These are phyloP conservation scores for Megamerina dolium DNA, from an alignment of 2,888 invertebrate species.

Conservation along the genomic window DNA sequence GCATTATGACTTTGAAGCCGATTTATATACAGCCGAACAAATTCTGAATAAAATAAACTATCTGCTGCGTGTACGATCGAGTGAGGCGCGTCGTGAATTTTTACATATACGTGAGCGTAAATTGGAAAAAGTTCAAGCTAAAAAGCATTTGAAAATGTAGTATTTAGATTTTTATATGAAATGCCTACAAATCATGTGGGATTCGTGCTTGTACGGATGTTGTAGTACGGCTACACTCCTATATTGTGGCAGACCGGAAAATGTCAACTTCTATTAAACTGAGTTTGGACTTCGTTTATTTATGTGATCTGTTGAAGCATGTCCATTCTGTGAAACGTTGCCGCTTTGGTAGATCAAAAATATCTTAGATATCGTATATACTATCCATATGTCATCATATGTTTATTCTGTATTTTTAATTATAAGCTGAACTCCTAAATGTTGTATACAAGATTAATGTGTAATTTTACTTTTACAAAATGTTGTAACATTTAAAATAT, in stretches of 20 bases:
- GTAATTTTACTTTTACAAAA: too few species aligned
- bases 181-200: conserved; percentile 15
- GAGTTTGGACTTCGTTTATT: too few species aligned
- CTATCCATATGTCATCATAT: too few species aligned
- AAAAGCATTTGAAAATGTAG: conserved; percentile 42
- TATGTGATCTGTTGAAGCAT: too few species aligned
- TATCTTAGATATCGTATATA: too few species aligned
- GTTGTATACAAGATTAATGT: too few species aligned
- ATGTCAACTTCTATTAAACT: background rate
- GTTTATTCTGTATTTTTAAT: too few species aligned
- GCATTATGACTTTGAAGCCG: conserved; percentile 83
- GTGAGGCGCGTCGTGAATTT: conserved; percentile 75
- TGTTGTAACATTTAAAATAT: too few species aligned
- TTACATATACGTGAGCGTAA: conserved; percentile 62
- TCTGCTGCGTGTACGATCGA: conserved; percentile 76
- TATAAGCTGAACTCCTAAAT: too few species aligned
- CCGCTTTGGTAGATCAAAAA: too few species aligned
- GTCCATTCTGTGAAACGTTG: background rate
- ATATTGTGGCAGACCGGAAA: background rate
- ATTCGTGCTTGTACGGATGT: conserved; percentile 10
- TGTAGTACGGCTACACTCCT: conserved; percentile 6
- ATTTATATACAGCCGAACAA: conserved; percentile 67
- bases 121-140: conserved; percentile 36
- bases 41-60: conserved; percentile 83
- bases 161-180: conserved; percentile 30